These are phyloP conservation scores for Parus major DNA, from an alignment of 2,113 vertebrate species.

Conservation along the genomic window DNA sequence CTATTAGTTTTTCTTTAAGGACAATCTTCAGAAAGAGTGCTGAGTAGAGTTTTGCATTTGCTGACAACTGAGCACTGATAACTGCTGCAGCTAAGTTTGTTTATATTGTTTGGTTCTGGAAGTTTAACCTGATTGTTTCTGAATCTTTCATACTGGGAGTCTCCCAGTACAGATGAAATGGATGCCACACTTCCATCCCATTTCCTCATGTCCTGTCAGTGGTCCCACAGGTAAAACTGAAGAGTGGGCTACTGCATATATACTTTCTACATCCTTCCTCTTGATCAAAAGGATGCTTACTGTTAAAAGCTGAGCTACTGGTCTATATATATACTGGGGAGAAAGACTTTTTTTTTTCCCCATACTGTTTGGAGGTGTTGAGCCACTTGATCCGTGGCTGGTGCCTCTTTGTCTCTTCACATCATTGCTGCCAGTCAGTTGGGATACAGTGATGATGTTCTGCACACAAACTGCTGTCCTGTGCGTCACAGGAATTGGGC, in stretches of 20 bases:
- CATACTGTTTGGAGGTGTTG: neutral
- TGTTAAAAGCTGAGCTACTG: neutral
- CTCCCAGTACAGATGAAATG: neutral
- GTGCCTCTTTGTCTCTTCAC: neutral
- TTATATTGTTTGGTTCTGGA: neutral
- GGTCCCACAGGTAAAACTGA: neutral
- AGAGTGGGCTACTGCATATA: neutral
- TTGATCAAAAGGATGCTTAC: neutral
- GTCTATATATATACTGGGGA: too few relatives aligned
- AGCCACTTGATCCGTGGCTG: neutral
- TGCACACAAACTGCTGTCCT: neutral
- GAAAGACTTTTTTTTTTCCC: neutral
- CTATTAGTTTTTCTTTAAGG: neutral
- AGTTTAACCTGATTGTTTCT: neutral
- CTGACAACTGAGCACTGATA: neutral
- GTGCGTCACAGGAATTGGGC: accelerated
- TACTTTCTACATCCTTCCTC: neutral
- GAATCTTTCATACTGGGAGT: neutral
- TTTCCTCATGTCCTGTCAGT: neutral
- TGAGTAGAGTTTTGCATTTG: neutral
- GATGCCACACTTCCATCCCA: neutral
- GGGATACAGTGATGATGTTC: too few relatives aligned
- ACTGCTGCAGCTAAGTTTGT: neutral
- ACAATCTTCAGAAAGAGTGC: neutral
- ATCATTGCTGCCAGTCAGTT: neutral